Conservation (phyloP, 2,797 vertebrate species). For the Mus spretus region DNA sequence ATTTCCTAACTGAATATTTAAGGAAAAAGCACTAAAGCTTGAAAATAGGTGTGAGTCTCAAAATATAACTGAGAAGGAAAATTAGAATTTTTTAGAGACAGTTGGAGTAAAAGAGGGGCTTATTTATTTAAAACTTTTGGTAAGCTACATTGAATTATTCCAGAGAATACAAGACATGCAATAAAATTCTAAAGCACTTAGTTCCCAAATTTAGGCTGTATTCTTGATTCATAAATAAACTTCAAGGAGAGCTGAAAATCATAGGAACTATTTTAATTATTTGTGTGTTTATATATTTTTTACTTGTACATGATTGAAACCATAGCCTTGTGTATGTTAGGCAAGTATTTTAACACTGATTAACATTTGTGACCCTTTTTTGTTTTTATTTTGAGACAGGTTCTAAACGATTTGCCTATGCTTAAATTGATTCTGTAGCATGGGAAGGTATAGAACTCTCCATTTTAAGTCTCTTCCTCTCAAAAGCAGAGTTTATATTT, state of each 20-base stretch:
- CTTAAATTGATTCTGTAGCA: not conserved
- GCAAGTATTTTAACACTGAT: not conserved
- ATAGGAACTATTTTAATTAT: not conserved
- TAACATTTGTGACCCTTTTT: not conserved
- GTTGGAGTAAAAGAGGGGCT: not conserved
- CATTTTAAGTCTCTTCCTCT: too few species aligned
- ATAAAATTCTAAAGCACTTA: constrained; percentile 43
- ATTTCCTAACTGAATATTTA: constrained; percentile 47
- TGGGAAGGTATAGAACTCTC: not conserved
- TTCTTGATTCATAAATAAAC: not conserved
- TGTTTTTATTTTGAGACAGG: not conserved
- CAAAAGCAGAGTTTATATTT: not conserved
- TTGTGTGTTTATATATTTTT: not conserved
- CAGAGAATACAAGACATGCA: not conserved
- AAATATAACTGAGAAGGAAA: constrained; percentile 12
- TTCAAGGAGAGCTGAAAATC: not conserved
- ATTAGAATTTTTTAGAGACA: not conserved
- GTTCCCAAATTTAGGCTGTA: not conserved
- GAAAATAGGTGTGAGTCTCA: not conserved
- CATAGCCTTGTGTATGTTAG: not conserved
- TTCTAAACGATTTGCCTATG: not conserved
- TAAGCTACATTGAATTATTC: constrained; percentile 47
- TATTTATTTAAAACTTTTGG: constrained; percentile 7
- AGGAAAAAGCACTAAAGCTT: not conserved
- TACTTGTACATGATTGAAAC: not conserved